Conservation (phyloP, 2,888 invertebrate species). For the Oscheius sp. region DNA sequence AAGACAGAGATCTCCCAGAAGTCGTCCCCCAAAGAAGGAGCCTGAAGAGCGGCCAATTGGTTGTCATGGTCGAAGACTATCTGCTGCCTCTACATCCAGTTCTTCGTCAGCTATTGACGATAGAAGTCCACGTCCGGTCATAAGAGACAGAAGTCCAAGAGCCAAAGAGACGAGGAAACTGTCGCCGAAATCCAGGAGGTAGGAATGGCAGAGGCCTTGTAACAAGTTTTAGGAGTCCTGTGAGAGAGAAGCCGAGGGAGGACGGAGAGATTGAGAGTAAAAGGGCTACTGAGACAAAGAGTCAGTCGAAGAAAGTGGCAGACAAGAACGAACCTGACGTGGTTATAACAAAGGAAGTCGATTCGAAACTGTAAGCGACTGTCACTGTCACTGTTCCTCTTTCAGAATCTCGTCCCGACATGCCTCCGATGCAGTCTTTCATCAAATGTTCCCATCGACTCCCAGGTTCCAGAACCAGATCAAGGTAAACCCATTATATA, state of each 20-base stretch:
- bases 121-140: too few relatives aligned
- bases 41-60: background rate
- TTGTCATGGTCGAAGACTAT: background rate
- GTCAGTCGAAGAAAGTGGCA: background rate
- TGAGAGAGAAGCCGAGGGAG: background rate
- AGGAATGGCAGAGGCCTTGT: background rate
- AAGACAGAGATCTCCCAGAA: background rate
- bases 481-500: background rate
- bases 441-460: background rate
- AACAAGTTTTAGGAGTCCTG: constrained; percentile 2
- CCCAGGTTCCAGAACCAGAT: background rate
- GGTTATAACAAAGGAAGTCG: background rate
- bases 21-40: background rate
- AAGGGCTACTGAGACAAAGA: background rate
- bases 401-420: background rate
- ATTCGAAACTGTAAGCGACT: background rate
- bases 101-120: background rate
- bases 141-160: too few relatives aligned
- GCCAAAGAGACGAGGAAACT: too few relatives aligned
- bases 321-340: background rate
- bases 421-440: background rate
- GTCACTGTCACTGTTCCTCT: background rate
- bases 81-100: background rate
- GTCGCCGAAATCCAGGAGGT: background rate
- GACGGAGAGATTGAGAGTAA: background rate